phyloP scores from a whole-genome alignment of 2,797 vertebrate species.

The Propithecus deckenii region DNA sequence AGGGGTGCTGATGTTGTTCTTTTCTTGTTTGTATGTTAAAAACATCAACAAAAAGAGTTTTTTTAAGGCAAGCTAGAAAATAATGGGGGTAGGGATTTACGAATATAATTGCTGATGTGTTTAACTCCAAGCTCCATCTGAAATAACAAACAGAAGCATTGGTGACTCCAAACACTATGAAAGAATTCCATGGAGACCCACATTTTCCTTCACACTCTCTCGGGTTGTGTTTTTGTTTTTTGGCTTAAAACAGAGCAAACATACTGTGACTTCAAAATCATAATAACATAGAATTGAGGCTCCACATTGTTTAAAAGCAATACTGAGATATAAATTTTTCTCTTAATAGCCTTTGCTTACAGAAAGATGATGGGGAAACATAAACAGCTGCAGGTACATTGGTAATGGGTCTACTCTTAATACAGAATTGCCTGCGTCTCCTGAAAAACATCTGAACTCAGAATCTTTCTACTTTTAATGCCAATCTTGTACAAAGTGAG shows the following conservation, averaged over 20 bases:
- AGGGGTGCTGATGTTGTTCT: neutral
- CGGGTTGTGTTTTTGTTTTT: constrained; percentile 52
- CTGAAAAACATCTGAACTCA: neutral
- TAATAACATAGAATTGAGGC: neutral
- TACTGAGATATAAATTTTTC: neutral
- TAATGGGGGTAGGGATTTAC: neutral
- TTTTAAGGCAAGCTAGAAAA: constrained; percentile 15
- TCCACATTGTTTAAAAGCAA: neutral
- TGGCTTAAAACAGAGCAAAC: constrained; percentile 54
- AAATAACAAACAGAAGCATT: constrained; percentile 22
- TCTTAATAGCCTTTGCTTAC: neutral
- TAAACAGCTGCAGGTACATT: neutral
- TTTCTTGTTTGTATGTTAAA: neutral
- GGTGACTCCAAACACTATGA: neutral
- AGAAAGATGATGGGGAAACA: neutral
- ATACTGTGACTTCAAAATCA: constrained; percentile 50
- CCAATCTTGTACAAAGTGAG: neutral
- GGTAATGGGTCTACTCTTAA: neutral
- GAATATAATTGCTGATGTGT: neutral
- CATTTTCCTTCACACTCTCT: constrained; percentile 38
- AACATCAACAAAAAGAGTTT: neutral
- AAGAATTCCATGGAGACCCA: constrained; percentile 22
- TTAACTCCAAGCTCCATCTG: neutral
- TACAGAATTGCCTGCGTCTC: accelerated
- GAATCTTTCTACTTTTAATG: neutral